Conservation (phyloP, 2,797 vertebrate genomes). For the Ctenochaetus hawaiiensis region DNA sequence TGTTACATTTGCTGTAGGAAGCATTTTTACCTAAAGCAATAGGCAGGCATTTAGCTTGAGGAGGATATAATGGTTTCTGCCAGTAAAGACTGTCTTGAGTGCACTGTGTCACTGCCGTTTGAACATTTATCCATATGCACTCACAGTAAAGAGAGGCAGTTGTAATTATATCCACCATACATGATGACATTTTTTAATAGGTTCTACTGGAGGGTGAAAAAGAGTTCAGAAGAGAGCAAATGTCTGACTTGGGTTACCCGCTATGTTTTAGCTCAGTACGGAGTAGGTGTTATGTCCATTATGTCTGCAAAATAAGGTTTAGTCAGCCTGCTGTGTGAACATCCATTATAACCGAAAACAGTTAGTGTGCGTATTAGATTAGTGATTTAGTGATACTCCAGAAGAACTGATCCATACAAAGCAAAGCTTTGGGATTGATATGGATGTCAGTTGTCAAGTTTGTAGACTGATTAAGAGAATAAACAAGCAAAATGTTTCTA, state of each 20-base stretch:
- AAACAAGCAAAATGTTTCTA: not conserved
- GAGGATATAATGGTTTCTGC: slow-evolving; percentile 16
- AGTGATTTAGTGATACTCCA: not conserved
- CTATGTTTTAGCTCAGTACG: slow-evolving; percentile 5
- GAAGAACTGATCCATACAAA: not conserved
- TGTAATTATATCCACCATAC: slow-evolving; percentile 11
- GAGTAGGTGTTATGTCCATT: no score
- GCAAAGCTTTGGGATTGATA: not conserved
- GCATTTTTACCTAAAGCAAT: slow-evolving; percentile 15
- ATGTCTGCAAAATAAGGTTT: slow-evolving; percentile 1
- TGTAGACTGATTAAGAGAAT: not conserved
- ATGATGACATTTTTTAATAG: slow-evolving; percentile 8
- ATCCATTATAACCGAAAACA: slow-evolving; percentile 17
- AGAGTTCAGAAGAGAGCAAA: not conserved
- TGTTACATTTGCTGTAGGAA: slow-evolving; percentile 14
- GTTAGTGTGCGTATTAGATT: not conserved
- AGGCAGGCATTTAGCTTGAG: slow-evolving; percentile 18
- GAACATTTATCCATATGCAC: slow-evolving; percentile 1
- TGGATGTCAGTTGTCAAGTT: not conserved
- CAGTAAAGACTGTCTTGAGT: slow-evolving; percentile 28
- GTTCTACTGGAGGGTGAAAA: slow-evolving; percentile 3
- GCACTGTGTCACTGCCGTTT: not conserved
- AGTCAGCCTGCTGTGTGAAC: slow-evolving; percentile 16
- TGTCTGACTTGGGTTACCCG: slow-evolving; percentile 32
- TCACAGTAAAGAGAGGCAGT: slow-evolving; percentile 7